A percentile compares a stretch with the other conserved stretches of the same genome.
phyloP scores from a whole-genome alignment of 2,888 invertebrate species.

The Drosophila lutescens region DNA sequence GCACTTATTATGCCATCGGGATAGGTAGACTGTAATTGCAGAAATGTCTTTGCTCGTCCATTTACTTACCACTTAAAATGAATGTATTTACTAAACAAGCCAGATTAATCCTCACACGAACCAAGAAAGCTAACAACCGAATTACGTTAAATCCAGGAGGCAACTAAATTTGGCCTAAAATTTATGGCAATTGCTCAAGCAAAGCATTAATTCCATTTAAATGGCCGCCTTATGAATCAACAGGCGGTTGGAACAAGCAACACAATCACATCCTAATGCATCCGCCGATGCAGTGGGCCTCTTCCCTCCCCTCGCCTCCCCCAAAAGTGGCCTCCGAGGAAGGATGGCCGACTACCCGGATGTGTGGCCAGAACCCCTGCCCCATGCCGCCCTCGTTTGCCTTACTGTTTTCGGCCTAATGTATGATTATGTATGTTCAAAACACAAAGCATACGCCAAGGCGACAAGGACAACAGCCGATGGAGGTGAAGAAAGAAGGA shows the following conservation, averaged over 20 bases:
- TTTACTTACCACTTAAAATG: not conserved
- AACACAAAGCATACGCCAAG: constrained; percentile 54
- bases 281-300: constrained; percentile 46
- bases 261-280: constrained; percentile 67
- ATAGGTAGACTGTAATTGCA: not conserved
- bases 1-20: not conserved
- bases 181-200: constrained; percentile 40
- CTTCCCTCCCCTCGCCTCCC: not conserved
- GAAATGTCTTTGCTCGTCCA: not conserved
- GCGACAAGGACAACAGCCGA: constrained; percentile 34
- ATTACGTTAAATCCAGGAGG: constrained; percentile 26
- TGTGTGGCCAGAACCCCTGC: constrained; percentile 8
- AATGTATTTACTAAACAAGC: not conserved
- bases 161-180: constrained; percentile 19
- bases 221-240: constrained; percentile 55
- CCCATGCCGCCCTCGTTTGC: not conserved
- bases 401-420: constrained; percentile 55
- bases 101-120: constrained; percentile 8
- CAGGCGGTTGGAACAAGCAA: constrained; percentile 56
- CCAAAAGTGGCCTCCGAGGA: constrained; percentile 27
- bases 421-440: constrained; percentile 73
- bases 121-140: constrained; percentile 5
- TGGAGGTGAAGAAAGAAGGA: not conserved
- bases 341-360: constrained; percentile 47
- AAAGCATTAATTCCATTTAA: constrained; percentile 39